Evolutionary conservation across 2,888 invertebrate species (phyloP).

Genomic region (Plebejus anna): DNA sequence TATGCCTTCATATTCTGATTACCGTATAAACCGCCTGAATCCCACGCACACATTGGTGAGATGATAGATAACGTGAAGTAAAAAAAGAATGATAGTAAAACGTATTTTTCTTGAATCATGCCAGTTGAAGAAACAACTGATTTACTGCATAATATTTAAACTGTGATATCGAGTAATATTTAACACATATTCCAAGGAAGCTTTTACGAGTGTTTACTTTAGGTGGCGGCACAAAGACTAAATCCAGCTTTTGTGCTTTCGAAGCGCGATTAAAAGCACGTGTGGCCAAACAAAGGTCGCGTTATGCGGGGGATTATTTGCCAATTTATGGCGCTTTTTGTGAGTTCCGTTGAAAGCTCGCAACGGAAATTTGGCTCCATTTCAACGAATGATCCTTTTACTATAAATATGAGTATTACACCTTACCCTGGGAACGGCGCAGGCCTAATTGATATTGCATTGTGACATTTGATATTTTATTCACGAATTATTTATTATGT

Average conservation of each 20-base stretch:
- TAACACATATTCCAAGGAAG: constrained; percentile 47
- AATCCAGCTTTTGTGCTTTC: constrained; percentile 67
- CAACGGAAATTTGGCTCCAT: constrained; percentile 77
- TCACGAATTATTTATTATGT: background rate
- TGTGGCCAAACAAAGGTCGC: constrained; percentile 80
- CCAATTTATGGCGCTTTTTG: constrained; percentile 80
- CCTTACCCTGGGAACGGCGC: constrained; percentile 16
- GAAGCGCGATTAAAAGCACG: constrained; percentile 72
- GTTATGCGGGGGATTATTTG: constrained; percentile 80
- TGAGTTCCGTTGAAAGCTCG: constrained; percentile 73
- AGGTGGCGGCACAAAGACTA: constrained; percentile 68
- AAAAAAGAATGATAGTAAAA: background rate
- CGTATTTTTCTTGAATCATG: background rate
- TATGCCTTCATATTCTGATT: background rate
- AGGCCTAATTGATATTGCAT: constrained; percentile 16
- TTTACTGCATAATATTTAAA: background rate
- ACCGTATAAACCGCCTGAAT: background rate
- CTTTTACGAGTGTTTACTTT: constrained; percentile 74
- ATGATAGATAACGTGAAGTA: no score
- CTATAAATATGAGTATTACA: constrained; percentile 64
- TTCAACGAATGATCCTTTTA: constrained; percentile 77
- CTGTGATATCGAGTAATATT: background rate
- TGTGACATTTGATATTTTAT: constrained; percentile 19
- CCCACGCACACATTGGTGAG: background rate
- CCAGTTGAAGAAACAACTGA: background rate